Evolutionary conservation across 2,797 vertebrate genomes (phyloP).

Genomic region (Acomys russatus): DNA sequence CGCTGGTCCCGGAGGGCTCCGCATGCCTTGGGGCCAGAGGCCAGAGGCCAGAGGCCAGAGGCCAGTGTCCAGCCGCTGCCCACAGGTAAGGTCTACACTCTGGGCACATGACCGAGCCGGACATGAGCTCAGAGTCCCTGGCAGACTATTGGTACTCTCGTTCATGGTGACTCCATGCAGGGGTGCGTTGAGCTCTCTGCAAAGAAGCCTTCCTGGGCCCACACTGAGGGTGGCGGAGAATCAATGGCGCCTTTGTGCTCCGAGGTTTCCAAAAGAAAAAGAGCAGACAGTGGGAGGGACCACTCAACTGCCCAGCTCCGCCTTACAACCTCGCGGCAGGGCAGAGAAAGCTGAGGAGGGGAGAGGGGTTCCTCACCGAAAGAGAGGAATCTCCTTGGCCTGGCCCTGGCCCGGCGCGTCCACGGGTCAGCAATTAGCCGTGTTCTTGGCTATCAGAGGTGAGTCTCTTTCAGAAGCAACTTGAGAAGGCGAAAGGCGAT

Average conservation of each 20-base stretch:
- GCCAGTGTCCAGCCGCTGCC: background rate
- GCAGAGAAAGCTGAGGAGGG: background rate
- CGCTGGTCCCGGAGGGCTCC: constrained; percentile 12
- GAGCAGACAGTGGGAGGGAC: constrained; percentile 41
- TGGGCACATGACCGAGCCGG: fast-evolving
- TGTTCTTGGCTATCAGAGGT: background rate
- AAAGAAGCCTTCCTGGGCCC: background rate
- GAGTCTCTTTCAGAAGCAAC: background rate
- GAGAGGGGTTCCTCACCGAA: background rate
- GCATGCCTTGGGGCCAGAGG: background rate
- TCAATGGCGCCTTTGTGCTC: constrained; percentile 82
- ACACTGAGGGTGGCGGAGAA: constrained; percentile 10
- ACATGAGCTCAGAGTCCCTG: background rate
- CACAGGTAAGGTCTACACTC: constrained; percentile 70
- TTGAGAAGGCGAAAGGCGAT: background rate
- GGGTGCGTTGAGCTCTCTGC: background rate
- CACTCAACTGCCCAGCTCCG: background rate
- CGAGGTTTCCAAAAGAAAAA: background rate
- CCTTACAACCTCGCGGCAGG: background rate
- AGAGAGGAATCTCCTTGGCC: background rate
- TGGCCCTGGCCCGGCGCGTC: background rate
- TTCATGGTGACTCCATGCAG: background rate
- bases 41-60: constrained; percentile 45
- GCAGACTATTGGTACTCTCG: background rate
- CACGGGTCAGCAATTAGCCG: background rate